Conservation (phyloP, 2,888 invertebrate genomes). For the Leptinotarsa juncta region DNA sequence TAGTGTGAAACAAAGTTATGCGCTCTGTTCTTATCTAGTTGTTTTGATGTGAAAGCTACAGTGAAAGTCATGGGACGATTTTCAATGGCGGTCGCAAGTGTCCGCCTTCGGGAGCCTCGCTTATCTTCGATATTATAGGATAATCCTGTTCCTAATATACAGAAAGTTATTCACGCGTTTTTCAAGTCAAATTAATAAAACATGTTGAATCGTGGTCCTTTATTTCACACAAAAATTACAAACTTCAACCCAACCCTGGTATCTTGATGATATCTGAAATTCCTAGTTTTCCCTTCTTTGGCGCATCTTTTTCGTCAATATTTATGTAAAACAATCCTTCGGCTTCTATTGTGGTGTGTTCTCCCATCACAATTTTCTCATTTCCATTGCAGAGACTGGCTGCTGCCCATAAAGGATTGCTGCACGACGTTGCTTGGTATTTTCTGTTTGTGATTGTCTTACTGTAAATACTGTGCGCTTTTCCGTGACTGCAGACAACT, state of each 20-base stretch:
- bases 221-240: neutral
- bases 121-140: too few relatives aligned
- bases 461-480: constrained; percentile 45
- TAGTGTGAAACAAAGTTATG: too few relatives aligned
- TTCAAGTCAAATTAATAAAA: neutral
- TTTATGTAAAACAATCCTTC: constrained; percentile 42
- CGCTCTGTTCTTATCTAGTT: too few relatives aligned
- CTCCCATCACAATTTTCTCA: constrained; percentile 47
- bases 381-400: constrained; percentile 44
- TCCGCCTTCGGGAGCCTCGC: too few relatives aligned
- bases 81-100: too few relatives aligned
- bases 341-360: constrained; percentile 39
- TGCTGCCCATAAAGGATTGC: constrained; percentile 39
- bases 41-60: too few relatives aligned
- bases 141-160: too few relatives aligned
- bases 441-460: constrained; percentile 45
- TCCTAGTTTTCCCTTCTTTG: neutral
- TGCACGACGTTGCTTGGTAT: constrained; percentile 45
- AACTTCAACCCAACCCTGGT: neutral
- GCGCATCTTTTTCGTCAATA: constrained; percentile 13
- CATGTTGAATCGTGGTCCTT: neutral
- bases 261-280: neutral
- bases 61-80: too few relatives aligned
- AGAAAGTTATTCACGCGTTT: neutral
- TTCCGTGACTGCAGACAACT: constrained; percentile 51